Conservation (phyloP, 2,113 vertebrate species). For the Phrynosoma platyrhinos region DNA sequence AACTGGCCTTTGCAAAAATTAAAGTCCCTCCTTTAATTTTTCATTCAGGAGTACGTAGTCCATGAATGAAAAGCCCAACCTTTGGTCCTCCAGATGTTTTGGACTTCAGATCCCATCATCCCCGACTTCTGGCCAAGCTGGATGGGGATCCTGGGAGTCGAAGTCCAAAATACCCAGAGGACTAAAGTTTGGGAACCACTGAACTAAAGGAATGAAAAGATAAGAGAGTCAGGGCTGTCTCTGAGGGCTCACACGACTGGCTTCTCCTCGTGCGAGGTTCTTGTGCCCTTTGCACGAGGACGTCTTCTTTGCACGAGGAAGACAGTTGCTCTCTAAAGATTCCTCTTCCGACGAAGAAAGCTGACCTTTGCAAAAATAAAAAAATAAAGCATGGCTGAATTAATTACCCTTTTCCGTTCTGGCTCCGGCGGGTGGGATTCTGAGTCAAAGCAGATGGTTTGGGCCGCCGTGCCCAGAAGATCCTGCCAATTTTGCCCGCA, state of each 20-base stretch:
- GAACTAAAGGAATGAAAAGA: too few species aligned
- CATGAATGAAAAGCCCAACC: neutral
- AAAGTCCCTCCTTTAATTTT: too few species aligned
- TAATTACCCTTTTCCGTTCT: conserved; percentile 36
- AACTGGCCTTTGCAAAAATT: too few species aligned
- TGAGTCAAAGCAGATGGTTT: neutral
- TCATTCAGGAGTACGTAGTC: too few species aligned
- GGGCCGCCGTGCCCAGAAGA: neutral
- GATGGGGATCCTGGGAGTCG: too few species aligned
- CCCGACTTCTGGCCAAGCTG: too few species aligned
- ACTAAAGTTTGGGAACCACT: too few species aligned
- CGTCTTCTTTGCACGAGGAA: neutral
- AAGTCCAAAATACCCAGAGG: too few species aligned
- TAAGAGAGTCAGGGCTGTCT: too few species aligned
- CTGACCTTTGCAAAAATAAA: neutral
- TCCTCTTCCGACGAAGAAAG: neutral
- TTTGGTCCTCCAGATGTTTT: neutral
- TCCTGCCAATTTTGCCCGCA: neutral
- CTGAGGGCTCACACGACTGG: neutral
- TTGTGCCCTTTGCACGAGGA: neutral
- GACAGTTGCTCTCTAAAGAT: neutral
- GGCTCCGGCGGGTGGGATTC: neutral
- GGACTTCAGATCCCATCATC: too few species aligned
- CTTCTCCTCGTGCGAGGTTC: neutral
- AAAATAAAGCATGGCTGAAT: neutral